Percentiles rank a stretch among this genome's conserved stretches.
Conservation (phyloP, 2,113 vertebrate genomes). For the Thalassarche chlororhynchos region DNA sequence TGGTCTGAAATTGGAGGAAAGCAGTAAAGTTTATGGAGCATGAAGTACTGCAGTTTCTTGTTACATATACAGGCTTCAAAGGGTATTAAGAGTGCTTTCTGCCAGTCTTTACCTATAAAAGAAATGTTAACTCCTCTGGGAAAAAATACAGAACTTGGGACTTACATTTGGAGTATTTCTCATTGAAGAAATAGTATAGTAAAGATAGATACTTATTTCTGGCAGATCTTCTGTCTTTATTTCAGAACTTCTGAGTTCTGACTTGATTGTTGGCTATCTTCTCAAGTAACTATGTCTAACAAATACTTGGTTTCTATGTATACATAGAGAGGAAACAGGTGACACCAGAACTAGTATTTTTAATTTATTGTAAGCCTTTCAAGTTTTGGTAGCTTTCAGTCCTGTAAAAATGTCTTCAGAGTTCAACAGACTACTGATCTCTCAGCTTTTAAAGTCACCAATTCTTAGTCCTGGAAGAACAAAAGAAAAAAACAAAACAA, state of each 20-base stretch:
- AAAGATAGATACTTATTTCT: neutral
- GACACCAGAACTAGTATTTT: neutral
- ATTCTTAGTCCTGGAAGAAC: neutral
- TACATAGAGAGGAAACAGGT: neutral
- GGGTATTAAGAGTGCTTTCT: neutral
- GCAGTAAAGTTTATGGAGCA: neutral
- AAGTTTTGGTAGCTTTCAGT: neutral
- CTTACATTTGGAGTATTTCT: neutral
- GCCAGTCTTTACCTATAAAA: neutral
- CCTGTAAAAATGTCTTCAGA: neutral
- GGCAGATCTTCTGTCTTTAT: neutral
- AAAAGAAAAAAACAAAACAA: neutral
- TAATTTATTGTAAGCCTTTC: neutral
- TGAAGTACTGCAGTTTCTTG: neutral
- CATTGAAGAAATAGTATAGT: neutral
- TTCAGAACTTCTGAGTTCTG: neutral
- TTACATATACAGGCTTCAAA: neutral
- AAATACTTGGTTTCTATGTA: neutral
- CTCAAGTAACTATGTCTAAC: neutral
- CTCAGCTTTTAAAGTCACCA: neutral
- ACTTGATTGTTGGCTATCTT: neutral
- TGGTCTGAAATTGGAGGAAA: neutral
- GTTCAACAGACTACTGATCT: neutral
- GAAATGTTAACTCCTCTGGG: neutral
- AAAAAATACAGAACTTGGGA: neutral